Percentiles rank a stretch among this genome's conserved stretches.
phyloP scores from a whole-genome alignment of 2,888 invertebrate genomes.

The Phyllotreta cruciferae region DNA sequence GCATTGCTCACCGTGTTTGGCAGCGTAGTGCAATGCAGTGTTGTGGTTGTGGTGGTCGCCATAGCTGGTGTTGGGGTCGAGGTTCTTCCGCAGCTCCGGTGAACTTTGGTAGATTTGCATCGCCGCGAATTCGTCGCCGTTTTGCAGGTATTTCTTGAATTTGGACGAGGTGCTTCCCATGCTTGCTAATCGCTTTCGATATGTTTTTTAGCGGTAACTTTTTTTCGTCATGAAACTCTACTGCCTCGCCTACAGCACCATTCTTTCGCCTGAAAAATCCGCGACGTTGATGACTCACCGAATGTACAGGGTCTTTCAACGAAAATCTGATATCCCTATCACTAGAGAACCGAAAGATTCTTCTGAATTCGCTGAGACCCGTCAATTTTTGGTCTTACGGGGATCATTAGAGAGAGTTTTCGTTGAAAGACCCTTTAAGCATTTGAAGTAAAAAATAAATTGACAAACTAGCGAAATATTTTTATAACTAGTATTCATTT shows the following conservation, averaged over 20 bases:
- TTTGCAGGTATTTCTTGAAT: constrained; percentile 72
- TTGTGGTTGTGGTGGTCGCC: constrained; percentile 72
- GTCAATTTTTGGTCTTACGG: no score
- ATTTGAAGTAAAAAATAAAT: no score
- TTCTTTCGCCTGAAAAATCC: constrained; percentile 49
- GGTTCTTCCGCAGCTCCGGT: constrained; percentile 68
- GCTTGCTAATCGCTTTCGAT: constrained; percentile 44
- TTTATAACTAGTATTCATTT: no score
- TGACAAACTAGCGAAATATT: no score
- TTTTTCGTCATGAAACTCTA: constrained; percentile 58
- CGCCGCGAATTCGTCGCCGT: constrained; percentile 75
- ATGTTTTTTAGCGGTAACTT: constrained; percentile 46
- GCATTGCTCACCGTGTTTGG: constrained; percentile 65
- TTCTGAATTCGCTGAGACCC: no score
- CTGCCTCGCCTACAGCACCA: constrained; percentile 42
- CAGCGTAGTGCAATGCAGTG: constrained; percentile 72
- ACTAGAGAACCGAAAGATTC: no score
- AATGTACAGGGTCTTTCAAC: no score
- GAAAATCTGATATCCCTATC: no score
- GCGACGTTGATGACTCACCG: no score
- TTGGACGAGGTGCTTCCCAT: constrained; percentile 76
- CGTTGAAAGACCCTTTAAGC: no score
- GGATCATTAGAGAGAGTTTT: no score
- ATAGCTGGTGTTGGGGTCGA: constrained; percentile 72
- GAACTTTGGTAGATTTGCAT: constrained; percentile 70